phyloP scores from a whole-genome alignment of 2,113 vertebrate genomes.

The Paedocypris sp. region DNA sequence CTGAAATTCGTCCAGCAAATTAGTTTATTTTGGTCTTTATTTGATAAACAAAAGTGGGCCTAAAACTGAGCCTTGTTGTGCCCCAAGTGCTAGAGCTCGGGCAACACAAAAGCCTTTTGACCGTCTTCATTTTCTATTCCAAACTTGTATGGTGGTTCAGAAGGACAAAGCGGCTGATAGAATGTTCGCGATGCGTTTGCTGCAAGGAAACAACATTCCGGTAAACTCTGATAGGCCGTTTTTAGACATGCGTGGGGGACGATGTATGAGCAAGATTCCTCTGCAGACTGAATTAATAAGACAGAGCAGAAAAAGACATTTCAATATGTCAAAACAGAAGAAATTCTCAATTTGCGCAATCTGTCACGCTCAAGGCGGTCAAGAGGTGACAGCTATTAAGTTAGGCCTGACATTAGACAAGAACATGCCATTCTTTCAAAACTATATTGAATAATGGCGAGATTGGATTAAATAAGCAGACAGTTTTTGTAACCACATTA shows the following conservation, averaged over 20 bases:
- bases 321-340: background rate
- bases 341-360: background rate
- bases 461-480: background rate
- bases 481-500: background rate
- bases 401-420: background rate
- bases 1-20: no score
- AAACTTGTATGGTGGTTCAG: background rate
- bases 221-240: constrained; percentile 1
- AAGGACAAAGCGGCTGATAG: background rate
- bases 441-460: background rate
- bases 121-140: background rate
- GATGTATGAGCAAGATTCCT: constrained; percentile 19
- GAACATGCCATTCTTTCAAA: background rate
- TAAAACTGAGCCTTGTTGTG: no score
- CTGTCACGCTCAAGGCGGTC: background rate
- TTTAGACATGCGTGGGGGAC: background rate
- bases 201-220: constrained; percentile 17
- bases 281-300: constrained; percentile 5
- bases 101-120: no score
- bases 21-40: no score
- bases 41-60: no score
- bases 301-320: background rate
- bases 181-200: background rate
- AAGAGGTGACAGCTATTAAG: background rate
- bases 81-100: no score